Evolutionary conservation across 2,888 invertebrate genomes (phyloP).

Genomic region (Saturnia pavonia): DNA sequence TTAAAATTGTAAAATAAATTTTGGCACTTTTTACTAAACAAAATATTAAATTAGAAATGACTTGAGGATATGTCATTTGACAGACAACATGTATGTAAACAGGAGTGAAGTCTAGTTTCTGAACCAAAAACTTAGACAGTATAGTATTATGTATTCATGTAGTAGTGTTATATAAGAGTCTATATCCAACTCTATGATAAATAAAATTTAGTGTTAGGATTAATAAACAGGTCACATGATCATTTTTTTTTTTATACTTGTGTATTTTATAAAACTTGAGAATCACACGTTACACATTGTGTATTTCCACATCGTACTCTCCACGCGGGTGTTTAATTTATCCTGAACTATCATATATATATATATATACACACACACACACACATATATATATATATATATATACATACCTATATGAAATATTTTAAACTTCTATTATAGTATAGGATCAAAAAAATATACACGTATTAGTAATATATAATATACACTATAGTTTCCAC

Average conservation of each 20-base stretch:
- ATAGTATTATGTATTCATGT: background rate
- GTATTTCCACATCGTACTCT: background rate
- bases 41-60: background rate
- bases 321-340: background rate
- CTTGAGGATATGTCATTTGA: background rate
- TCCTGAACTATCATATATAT: too few species aligned
- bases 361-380: too few species aligned
- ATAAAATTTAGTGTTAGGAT: background rate
- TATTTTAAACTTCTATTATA: too few species aligned
- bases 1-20: background rate
- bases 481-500: background rate
- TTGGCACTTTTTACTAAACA: background rate
- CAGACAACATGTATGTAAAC: background rate
- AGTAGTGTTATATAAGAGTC: background rate
- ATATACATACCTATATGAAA: too few species aligned
- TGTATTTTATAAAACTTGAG: too few species aligned
- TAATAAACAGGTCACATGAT: background rate
- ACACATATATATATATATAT: too few species aligned
- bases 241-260: too few species aligned
- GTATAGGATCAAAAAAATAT: background rate
- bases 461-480: too few species aligned
- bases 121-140: background rate
- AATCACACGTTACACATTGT: background rate
- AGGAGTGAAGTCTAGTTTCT: background rate
- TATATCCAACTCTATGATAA: background rate